These are phyloP conservation scores for Neopipo cinnamomea DNA, from an alignment of 2,113 vertebrate species.

Conservation along the genomic window DNA sequence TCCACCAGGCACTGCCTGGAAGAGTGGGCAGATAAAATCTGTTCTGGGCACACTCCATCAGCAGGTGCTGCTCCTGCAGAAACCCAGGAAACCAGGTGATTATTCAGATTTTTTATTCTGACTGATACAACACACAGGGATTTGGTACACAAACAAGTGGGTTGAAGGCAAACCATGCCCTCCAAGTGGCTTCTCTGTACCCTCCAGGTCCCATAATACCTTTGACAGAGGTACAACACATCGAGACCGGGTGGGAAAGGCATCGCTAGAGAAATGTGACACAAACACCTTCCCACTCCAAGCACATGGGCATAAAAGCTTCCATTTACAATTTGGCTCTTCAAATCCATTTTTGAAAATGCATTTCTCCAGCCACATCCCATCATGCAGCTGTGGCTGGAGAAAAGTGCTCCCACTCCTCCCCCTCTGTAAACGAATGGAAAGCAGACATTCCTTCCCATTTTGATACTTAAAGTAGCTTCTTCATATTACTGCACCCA, in stretches of 20 bases:
- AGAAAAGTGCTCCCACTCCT: not conserved
- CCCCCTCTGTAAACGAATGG: not conserved
- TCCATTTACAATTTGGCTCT: not conserved
- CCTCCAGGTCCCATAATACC: not conserved
- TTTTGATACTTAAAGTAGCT: not conserved
- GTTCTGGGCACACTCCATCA: accelerated
- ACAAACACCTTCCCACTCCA: not conserved
- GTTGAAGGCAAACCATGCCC: not conserved
- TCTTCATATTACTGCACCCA: not conserved
- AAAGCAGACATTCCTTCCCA: not conserved
- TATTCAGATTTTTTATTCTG: slow-evolving; percentile 12
- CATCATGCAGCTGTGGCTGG: accelerated
- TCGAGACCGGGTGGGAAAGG: not conserved
- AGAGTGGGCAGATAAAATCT: not conserved
- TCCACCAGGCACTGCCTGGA: not conserved
- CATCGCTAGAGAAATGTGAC: not conserved
- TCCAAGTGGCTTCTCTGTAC: not conserved
- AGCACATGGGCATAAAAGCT: not conserved
- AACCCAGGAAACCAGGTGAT: not conserved
- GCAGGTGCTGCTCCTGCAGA: not conserved
- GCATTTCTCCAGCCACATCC: not conserved
- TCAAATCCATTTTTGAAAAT: not conserved
- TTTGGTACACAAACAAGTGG: not conserved
- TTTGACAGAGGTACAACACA: not conserved
- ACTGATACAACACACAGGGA: not conserved